These are phyloP conservation scores for Ibidorhyncha struthersii DNA, from an alignment of 2,113 vertebrate species.

Conservation along the genomic window DNA sequence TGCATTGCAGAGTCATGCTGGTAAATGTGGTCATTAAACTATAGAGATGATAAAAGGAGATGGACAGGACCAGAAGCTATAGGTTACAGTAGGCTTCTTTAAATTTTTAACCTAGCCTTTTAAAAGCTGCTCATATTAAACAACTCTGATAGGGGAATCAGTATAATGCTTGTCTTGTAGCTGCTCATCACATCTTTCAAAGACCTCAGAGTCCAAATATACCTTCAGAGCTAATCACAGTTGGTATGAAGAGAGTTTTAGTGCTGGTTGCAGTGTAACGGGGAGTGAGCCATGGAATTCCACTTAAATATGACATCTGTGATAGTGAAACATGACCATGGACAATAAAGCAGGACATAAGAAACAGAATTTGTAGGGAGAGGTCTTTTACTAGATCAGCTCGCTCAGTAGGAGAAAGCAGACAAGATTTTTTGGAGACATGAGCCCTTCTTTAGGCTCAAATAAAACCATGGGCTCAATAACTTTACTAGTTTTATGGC, in stretches of 20 bases:
- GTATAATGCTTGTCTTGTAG: background rate
- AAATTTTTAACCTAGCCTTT: background rate
- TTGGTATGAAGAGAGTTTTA: background rate
- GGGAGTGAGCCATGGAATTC: background rate
- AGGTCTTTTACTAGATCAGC: background rate
- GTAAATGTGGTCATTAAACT: background rate
- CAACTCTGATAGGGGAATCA: background rate
- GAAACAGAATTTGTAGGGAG: background rate
- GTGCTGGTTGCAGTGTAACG: accelerated
- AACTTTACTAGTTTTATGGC: background rate
- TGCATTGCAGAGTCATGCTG: background rate
- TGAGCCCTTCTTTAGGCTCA: background rate
- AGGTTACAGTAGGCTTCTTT: background rate
- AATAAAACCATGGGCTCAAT: background rate
- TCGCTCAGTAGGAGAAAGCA: background rate
- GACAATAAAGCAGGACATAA: background rate
- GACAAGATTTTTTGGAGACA: background rate
- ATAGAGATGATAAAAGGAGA: background rate
- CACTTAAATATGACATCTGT: background rate
- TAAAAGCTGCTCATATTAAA: background rate
- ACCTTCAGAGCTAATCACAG: background rate
- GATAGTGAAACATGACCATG: background rate
- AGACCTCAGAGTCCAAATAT: background rate
- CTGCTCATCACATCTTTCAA: background rate
- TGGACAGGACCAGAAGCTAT: background rate